Evolutionary conservation across 2,888 invertebrate species (phyloP), one percentile per base, ranked within the genome.

Genomic region (Clistopyga incitator): DNA sequence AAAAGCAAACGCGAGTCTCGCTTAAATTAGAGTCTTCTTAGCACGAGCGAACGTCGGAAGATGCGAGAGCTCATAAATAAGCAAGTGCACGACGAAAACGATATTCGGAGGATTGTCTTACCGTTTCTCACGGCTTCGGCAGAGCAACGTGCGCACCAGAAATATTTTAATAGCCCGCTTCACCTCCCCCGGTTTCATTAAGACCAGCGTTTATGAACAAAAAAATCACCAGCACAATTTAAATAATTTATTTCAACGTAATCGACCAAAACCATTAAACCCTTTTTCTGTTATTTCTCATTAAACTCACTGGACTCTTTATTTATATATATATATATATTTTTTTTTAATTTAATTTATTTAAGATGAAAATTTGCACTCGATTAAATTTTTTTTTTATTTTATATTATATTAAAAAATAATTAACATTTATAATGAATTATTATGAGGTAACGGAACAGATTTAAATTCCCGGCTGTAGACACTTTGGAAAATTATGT

Each of bases 151-250:
- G 47, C 89, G 87, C 15, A 91, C 85, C 20, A 92, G 85, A 81
- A 92, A 90, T 70, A 87, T 87, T 88, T 89, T 90, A 52, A 92
- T 87, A 82, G 88, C 75, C 75, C 88, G 86, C 77, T 87, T 88
- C 79, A 89, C 86, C 82, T 90, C 89, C 72, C 85, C 84, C 59
- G 90, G 81, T 91, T 89, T 91, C 92, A 91, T 91, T 86, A 89
- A 91, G 85, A 80, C 82, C 80, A 77, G 15, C 20, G 18, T 77
- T 72, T 50, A 50, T 74, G 8, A 4, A 56, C 29, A 68, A 45
- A 56, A 42, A 68, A 45, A 47, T 56, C 67, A 47, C 64, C 11
- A 47, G 74, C 77, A 74, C 76, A 79, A 42, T 23, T 25, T 25
- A 68, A 18, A 25, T 47, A n/a, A 52, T 38, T 64, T 42, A 54